phyloP scores from a whole-genome alignment of 1,140 invertebrate species.

The Hyphantria cunea region DNA sequence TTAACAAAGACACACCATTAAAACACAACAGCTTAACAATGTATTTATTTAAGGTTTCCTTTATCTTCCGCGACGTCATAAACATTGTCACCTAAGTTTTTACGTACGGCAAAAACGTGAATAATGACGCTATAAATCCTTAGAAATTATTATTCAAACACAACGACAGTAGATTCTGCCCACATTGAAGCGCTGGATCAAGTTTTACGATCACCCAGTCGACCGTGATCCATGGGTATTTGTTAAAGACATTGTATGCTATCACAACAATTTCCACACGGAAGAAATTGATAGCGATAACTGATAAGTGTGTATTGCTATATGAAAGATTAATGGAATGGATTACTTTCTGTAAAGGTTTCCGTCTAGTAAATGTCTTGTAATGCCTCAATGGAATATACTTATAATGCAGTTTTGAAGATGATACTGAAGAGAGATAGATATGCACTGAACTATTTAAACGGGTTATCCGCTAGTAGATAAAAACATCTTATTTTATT shows the following conservation, averaged over 20 bases:
- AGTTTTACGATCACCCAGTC: conserved; percentile 28
- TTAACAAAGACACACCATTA: too few species aligned
- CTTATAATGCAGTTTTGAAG: too few species aligned
- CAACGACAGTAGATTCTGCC: conserved; percentile 14
- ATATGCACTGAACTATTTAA: too few species aligned
- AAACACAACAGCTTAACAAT: too few species aligned
- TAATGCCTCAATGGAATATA: too few species aligned
- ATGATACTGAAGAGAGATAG: too few species aligned
- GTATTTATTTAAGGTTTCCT: neutral
- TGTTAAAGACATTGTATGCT: conserved; percentile 1
- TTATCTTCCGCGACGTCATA: neutral
- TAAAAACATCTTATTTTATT: too few species aligned
- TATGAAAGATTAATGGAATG: too few species aligned
- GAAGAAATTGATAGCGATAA: neutral
- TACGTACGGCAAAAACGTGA: neutral
- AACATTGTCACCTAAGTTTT: neutral
- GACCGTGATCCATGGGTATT: neutral
- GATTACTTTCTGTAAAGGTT: too few species aligned
- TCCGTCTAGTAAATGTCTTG: too few species aligned
- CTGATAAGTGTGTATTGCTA: neutral
- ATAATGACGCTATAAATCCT: neutral
- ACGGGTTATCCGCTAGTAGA: too few species aligned
- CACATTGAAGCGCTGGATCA: conserved; percentile 19
- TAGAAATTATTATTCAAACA: neutral
- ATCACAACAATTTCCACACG: neutral